Percentiles rank a stretch among this genome's conserved stretches.
phyloP scores from a whole-genome alignment of 2,113 vertebrate genomes.

The Scalopus aquaticus region DNA sequence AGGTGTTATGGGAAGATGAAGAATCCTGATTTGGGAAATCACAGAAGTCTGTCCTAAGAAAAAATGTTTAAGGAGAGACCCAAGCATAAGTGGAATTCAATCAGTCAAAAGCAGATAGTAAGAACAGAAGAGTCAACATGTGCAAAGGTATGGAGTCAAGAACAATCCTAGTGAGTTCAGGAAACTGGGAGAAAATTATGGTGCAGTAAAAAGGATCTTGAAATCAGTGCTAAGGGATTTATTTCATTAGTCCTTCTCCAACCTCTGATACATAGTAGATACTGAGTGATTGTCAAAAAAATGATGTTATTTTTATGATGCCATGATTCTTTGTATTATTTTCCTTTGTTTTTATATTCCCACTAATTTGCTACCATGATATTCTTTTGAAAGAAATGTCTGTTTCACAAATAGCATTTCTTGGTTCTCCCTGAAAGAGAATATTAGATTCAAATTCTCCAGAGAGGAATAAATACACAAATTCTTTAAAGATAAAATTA shows the following conservation, averaged over 20 bases:
- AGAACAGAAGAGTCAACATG: neutral
- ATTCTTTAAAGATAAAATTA: slow-evolving; percentile 19
- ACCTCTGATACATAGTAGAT: neutral
- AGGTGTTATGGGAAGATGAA: neutral
- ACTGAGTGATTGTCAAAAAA: neutral
- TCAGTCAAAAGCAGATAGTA: neutral
- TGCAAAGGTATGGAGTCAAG: neutral
- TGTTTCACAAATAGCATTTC: neutral
- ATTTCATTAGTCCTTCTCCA: fast-evolving
- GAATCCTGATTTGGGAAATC: neutral
- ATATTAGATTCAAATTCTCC: neutral
- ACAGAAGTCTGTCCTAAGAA: neutral
- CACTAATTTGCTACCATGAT: neutral
- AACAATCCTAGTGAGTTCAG: neutral
- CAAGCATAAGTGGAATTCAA: neutral
- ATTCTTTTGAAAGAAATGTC: neutral
- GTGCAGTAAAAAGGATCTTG: neutral
- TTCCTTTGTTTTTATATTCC: neutral
- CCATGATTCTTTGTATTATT: neutral
- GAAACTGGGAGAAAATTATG: neutral
- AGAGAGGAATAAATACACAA: neutral
- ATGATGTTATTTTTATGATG: neutral
- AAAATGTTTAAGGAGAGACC: neutral
- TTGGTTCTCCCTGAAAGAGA: neutral
- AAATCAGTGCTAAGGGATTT: neutral